A percentile compares a stretch with the other conserved stretches of the same genome.
Conservation (phyloP, 1,140 invertebrate genomes). For the Protaetia brevitarsis region DNA sequence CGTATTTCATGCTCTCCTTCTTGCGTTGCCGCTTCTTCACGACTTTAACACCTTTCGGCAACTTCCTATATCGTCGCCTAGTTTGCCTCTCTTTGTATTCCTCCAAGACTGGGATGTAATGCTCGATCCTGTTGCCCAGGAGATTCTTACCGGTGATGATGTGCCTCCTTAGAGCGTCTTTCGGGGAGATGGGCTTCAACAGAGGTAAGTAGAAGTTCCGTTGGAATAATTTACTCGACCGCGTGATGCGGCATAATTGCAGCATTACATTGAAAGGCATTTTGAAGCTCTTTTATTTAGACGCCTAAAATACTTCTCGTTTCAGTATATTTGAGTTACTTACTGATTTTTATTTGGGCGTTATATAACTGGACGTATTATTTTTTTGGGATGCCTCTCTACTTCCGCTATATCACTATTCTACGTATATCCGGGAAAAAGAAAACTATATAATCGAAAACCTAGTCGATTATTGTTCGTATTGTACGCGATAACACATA, state of each 20-base stretch:
- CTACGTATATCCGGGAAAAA: too few relatives aligned
- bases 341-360: neutral
- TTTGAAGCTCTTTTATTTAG: too few relatives aligned
- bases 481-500: too few relatives aligned
- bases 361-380: too few relatives aligned
- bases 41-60: constrained; percentile 34
- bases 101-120: constrained; percentile 74
- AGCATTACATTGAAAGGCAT: constrained; percentile 50
- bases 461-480: too few relatives aligned
- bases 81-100: constrained; percentile 52
- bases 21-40: constrained; percentile 64
- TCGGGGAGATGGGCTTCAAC: constrained; percentile 74
- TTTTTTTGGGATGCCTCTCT: neutral
- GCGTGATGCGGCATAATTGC: constrained; percentile 78
- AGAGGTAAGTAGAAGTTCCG: constrained; percentile 81
- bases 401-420: too few relatives aligned
- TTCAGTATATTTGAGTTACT: too few relatives aligned
- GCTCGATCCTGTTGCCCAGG: constrained; percentile 45
- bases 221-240: constrained; percentile 72
- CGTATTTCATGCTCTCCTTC: constrained; percentile 60
- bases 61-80: constrained; percentile 34
- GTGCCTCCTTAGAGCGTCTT: constrained; percentile 64
- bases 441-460: too few relatives aligned
- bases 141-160: constrained; percentile 51
- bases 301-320: too few relatives aligned